phyloP scores from a whole-genome alignment of 1,140 invertebrate species.

The Diploscapter pachys region DNA sequence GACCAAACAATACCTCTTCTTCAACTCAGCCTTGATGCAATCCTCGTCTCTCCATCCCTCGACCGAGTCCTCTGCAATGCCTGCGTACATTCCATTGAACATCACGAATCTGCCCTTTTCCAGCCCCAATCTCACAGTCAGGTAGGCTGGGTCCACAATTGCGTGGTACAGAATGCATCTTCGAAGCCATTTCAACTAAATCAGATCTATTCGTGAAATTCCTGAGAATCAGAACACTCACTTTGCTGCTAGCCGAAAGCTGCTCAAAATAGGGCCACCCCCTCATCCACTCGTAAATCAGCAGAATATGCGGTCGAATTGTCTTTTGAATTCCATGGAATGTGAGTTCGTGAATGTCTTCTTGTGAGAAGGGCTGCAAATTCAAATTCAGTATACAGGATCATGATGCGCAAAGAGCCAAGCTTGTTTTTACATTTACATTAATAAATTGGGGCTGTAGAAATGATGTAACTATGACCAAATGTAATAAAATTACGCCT shows the following conservation, averaged over 20 bases:
- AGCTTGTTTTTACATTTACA: too few species aligned
- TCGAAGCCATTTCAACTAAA: not conserved
- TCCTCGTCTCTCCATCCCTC: constrained; percentile 40
- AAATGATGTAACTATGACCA: not conserved
- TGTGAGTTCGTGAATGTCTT: constrained; percentile 27
- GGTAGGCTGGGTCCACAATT: constrained; percentile 35
- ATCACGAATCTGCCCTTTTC: constrained; percentile 36
- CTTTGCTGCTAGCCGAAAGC: constrained; percentile 9
- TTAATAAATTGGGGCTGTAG: too few species aligned
- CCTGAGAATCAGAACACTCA: not conserved
- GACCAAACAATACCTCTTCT: constrained; percentile 15
- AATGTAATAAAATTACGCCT: too few species aligned
- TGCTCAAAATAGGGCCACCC: constrained; percentile 29
- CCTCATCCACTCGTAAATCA: constrained; percentile 37
- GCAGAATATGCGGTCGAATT: constrained; percentile 32
- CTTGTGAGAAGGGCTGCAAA: constrained; percentile 28
- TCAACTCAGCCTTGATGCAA: constrained; percentile 31
- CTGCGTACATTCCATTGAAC: constrained; percentile 38
- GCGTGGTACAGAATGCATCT: constrained; percentile 37
- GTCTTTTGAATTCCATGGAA: constrained; percentile 32
- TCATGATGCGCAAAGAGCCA: too few species aligned
- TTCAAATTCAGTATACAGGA: too few species aligned
- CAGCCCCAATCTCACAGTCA: constrained; percentile 30
- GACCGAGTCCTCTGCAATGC: constrained; percentile 22
- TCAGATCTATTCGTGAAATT: too few species aligned